Base-by-base conservation (phyloP, 1,140 invertebrate species). In the Oppia nitens region DNA sequence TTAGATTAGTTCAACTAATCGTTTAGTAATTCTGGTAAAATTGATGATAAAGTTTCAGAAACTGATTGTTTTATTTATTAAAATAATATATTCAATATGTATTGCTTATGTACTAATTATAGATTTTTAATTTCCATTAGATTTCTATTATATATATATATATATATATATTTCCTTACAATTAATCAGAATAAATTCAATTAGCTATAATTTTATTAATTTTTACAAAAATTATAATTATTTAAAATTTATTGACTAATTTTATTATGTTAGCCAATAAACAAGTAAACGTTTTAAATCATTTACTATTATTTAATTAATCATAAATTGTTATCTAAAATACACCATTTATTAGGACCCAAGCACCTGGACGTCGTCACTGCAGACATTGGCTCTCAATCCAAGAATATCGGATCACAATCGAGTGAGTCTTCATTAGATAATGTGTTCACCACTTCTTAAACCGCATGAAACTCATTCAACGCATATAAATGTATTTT, bases 321-420 rank as follows among this genome's bases (percentile, higher is more conserved):
- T 58, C 14, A 25, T 53, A 12, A 12, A 11, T 17, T 17, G 3
- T 14, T 2, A 4, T 3, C n/a, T 25, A 27, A 27, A 45, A 20
- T 28, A 21, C 20, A 51, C 53, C 53, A 26, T 49, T 14, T 53
- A 63, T 32, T 52, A 69, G 68, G 69, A 70, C 60, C 66, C 68
- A 51, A 65, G 63, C 52, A 64, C 64, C 6, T 71, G 69, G 69
- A 67, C 66, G 21, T 64, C 64, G 61, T 76, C 74, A 64, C 68
- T 79, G 47, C 76, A 77, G 66, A 74, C 76, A 12, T 66, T 79
- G 3, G 74, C 77, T 26, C 65, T 77, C 29, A 47, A 69, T 67
- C 3, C 67, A 66, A 47, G 64, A 64, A 51, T 51, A 64, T 17
- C 20, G 4, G 53, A 53, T 48, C 14, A 61, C 14, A 50, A 55